Percentiles rank a stretch among this genome's conserved stretches.
Evolutionary conservation across 2,113 vertebrate species (phyloP).

Genomic region (Crotalus tigris): DNA sequence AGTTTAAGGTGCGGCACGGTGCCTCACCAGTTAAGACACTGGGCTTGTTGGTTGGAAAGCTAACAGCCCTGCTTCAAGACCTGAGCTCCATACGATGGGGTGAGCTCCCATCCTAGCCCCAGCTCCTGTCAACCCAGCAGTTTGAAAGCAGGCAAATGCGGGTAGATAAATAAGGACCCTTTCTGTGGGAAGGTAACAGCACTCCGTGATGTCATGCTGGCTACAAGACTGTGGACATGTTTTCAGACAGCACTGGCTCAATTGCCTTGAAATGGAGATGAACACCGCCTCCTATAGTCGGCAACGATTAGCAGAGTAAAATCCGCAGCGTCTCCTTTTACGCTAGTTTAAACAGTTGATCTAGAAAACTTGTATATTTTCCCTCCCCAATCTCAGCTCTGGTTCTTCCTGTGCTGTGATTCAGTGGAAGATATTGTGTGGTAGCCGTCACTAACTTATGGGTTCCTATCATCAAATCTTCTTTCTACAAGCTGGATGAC

Average conservation of each 20-base stretch:
- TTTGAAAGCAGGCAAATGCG: not conserved
- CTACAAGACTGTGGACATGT: not conserved
- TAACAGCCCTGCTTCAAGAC: not conserved
- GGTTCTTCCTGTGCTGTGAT: not conserved
- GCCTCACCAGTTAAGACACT: not conserved
- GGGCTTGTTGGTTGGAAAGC: not conserved
- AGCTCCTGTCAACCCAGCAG: not conserved
- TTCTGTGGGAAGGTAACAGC: not conserved
- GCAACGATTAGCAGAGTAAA: too few species aligned
- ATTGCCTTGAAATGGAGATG: not conserved
- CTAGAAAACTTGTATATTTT: not conserved
- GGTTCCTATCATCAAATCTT: not conserved
- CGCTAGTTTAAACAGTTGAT: not conserved
- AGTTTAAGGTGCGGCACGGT: accelerated
- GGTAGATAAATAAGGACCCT: not conserved
- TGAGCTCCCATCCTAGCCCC: not conserved
- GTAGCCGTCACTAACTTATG: not conserved
- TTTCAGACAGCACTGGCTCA: not conserved
- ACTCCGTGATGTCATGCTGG: not conserved
- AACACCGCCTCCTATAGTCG: too few species aligned
- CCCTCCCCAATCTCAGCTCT: not conserved
- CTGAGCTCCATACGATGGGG: not conserved
- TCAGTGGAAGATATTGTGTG: not conserved
- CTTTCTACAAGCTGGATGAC: not conserved
- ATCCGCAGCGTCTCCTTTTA: too few species aligned